Base-by-base conservation (phyloP, 2,888 invertebrate species). In the Phlogophora meticulosa region DNA sequence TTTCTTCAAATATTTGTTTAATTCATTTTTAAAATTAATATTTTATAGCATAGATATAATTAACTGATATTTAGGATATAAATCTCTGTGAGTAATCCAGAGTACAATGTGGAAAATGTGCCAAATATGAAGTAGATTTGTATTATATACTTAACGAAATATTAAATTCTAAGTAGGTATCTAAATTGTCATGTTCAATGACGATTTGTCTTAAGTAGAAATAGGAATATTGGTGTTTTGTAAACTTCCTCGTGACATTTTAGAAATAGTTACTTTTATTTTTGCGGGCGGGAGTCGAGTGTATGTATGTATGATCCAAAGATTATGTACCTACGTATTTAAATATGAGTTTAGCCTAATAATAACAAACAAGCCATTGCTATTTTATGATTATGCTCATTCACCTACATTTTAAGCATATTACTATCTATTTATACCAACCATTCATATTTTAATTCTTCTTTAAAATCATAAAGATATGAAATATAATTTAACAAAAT, bases 41-140 rank as follows among this genome's bases (percentile, higher is more conserved):
- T n/a, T n/a, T n/a, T n/a, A n/a, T n/a, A n/a, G n/a, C n/a, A n/a
- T n/a, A n/a, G n/a, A n/a, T n/a, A n/a, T n/a, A 28, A 43, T 24
- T 43, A 17, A 22, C 38, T 40, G 17, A 40, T 61, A 61, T n/a
- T 11, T n/a, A n/a, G n/a, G n/a, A n/a, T n/a, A n/a, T n/a, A 28
- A 24, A 38, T 57, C 76, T 73, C 78, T 78, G 78, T 78, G 76
- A 78, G 60, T 57, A 28, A 64, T 78, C 78, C 76, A 76, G 76
- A 78, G 78, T 51, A 28, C 1, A 43, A 48, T 40, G 68, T 61
- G 78, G 55, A 51, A 56, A 51, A 78, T 78, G 76, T 76, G 76
- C 76, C 76, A 76, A 76, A 76, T 67, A 51, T 56, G 34, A 76
- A 68, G 78, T 76, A 76, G 75, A 59, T 59, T 72, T 76, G 75